Conservation (phyloP, 2,113 vertebrate genomes). For the Helogale parvula region DNA sequence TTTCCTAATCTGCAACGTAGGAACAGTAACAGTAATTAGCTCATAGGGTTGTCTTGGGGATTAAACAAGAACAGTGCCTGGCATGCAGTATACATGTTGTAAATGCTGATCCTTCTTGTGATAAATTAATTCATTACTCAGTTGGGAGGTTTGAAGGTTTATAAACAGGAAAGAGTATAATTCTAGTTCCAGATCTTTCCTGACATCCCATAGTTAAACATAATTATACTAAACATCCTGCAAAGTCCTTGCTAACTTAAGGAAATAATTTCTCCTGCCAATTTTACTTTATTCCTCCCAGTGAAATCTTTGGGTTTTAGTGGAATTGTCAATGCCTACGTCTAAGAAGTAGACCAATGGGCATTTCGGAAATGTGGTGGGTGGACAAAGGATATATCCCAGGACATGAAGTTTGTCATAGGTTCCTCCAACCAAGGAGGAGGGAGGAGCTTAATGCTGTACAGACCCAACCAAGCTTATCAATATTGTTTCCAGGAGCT, state of each 20-base stretch:
- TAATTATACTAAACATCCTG: not conserved
- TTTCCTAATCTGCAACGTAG: not conserved
- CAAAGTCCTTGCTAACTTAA: not conserved
- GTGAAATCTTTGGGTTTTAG: conserved; percentile 7
- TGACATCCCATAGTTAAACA: not conserved
- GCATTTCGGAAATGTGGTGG: not conserved
- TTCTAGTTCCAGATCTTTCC: not conserved
- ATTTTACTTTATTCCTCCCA: not conserved
- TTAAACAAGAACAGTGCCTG: not conserved
- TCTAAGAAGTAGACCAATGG: not conserved
- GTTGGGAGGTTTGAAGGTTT: not conserved
- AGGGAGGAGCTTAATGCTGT: not conserved
- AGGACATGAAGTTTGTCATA: not conserved
- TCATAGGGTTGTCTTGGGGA: not conserved
- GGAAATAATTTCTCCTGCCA: conserved; percentile 34
- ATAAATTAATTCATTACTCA: not conserved
- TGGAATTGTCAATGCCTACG: not conserved
- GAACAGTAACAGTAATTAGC: not conserved
- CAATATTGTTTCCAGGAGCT: not conserved
- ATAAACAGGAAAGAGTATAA: not conserved
- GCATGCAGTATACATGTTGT: not conserved
- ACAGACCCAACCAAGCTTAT: not conserved
- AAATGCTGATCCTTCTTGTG: not conserved
- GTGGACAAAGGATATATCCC: not conserved
- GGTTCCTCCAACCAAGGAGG: not conserved